Evolutionary conservation across 2,888 invertebrate genomes (phyloP), one percentile per base, ranked within the genome.

Genomic region (Pterostichus madidus): DNA sequence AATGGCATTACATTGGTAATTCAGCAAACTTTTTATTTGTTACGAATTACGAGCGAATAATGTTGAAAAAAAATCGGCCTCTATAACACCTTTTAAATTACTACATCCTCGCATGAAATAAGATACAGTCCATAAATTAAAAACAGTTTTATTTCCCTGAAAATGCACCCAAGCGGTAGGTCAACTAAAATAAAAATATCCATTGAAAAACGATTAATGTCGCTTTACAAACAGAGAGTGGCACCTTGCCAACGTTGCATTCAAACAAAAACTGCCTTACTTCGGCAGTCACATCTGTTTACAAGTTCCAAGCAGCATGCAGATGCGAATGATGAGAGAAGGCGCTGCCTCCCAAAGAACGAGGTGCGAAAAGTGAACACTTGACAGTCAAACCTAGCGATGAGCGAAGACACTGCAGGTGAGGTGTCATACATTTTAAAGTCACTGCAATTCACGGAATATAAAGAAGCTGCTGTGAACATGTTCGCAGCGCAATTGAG

Each of bases 291-390:
- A 53, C 53, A 11, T 53, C n/a, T 53, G 53, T 53, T 39, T 39
- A 39, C 39, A 39, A 39, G 39, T 8, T 39, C 1, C 39, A 39
- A 39, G 39, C 5, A 7, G 39, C 39, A 39, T 7, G 39, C 39
- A 7, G 39, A 39, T 24, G 17, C 10, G 11, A 59, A 13, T 24
- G 59, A 59, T 59, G 59, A 59, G 17, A 59, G 11, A 24, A 31
- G 24, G 11, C 24, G 11, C 8, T 59, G 17, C 59, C 59, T 31
- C 5, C 59, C 15, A 17, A 11, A 24, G 13, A 59, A 17, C 44
- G 49, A 73, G 56, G 81, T 81, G 81, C 56, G 71, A 81, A 73
- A 81, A 80, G 71, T 71, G 80, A 80, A 73, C 71, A 81, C 81
- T 56, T 59, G 10, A 61, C 10, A 24, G 56, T 56, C 77, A 77